Evolutionary conservation across 2,888 invertebrate genomes (phyloP), one percentile per base, ranked within the genome.

Genomic region (Epirrhoe tristata): DNA sequence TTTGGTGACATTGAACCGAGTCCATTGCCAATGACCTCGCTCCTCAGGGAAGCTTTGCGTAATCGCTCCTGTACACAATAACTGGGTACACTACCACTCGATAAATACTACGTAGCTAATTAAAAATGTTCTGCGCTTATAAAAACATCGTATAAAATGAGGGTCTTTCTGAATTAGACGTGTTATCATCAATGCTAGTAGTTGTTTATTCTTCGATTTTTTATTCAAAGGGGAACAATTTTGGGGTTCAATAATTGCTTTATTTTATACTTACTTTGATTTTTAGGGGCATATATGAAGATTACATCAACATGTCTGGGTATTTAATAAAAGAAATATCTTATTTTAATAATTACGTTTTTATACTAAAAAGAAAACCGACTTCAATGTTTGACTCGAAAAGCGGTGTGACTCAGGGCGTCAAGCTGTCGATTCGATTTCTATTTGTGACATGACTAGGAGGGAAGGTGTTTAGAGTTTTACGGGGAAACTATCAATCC

Each of bases 1-100:
- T 93, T 93, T 93, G 93, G 93, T 93, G 93, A 93, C 93, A 93
- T 93, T 93, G 93, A 93, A 93, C 93, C 76, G 91, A 81, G 90
- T 89, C 93, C 93, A 93, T 93, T 93, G 93, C 92, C 93, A 93
- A 93, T 91, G 93, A 93, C 93, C 93, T 93, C 92, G 80, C 85
- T 91, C 88, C 89, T 91, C 89, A 88, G 91, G 90, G 89, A 91
- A 91, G 90, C 88, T 92, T 93, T 92, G 93, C 93, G 93, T 93
- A 92, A 92, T 91, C 90, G 89, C 78, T 90, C 88, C 89, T 89
- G 89, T 87, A 87, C 88, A 87, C 85, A 63, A 68, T 57, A 62
- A 62, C 71, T 52, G 46, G 39, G 59, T 57, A 73, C 63, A 64
- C 24, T 1, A 66, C 69, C 67, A 71, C 54, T 70, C 67, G 58